A percentile compares a stretch with the other conserved stretches of the same genome.
phyloP scores from a whole-genome alignment of 2,797 vertebrate genomes.

The Arvicola amphibius region DNA sequence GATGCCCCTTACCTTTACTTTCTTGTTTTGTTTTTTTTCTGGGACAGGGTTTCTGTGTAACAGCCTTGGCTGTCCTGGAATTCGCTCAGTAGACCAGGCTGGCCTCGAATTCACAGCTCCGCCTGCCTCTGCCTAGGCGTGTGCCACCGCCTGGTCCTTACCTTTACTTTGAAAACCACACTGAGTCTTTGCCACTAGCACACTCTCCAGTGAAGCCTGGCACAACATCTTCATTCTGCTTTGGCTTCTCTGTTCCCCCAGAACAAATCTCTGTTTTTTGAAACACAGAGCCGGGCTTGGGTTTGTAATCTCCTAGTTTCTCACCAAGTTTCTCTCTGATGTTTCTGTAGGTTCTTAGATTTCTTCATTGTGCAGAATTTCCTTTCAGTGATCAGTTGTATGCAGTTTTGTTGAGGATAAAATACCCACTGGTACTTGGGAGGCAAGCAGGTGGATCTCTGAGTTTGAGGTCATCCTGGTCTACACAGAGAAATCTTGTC shows the following conservation, averaged over 20 bases:
- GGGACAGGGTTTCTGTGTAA: too few species aligned
- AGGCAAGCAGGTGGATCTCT: not conserved
- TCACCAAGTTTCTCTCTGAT: not conserved
- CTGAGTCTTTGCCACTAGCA: conserved; percentile 15
- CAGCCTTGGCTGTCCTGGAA: too few species aligned
- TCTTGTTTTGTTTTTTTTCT: not conserved
- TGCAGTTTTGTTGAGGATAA: conserved; percentile 16
- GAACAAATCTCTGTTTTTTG: not conserved
- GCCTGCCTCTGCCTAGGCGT: too few species aligned
- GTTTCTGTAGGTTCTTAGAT: not conserved
- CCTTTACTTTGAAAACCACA: conserved; percentile 43
- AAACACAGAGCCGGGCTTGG: not conserved
- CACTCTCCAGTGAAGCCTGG: not conserved
- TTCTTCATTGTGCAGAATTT: not conserved
- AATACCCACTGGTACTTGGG: not conserved
- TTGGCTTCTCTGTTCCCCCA: not conserved
- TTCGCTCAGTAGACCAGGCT: too few species aligned
- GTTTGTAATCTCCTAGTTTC: too few species aligned
- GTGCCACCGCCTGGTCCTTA: not conserved
- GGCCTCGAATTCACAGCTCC: too few species aligned
- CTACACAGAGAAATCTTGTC: not conserved
- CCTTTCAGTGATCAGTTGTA: conserved; percentile 24
- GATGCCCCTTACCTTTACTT: not conserved
- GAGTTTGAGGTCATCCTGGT: not conserved
- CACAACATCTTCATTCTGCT: not conserved